phyloP scores from a whole-genome alignment of 2,888 invertebrate species.

The Oscheius sp. region DNA sequence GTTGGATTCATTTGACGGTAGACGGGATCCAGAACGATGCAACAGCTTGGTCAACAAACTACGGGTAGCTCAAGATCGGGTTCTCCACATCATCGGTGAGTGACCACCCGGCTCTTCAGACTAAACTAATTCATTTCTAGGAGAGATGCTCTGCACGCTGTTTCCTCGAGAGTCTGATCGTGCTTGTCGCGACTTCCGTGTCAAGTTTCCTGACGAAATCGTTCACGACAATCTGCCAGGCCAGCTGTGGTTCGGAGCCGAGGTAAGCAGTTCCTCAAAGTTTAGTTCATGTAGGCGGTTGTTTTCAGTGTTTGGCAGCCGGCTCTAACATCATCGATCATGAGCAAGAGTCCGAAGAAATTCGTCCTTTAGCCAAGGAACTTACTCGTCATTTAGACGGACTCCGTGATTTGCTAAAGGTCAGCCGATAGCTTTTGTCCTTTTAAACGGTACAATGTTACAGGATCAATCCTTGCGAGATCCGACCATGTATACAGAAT shows the following conservation, averaged over 20 bases:
- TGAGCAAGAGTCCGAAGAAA: conserved; percentile 92
- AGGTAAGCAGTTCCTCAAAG: conserved; percentile 78
- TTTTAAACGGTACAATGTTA: conserved; percentile 10
- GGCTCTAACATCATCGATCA: conserved; percentile 98
- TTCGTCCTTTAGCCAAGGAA: conserved; percentile 95
- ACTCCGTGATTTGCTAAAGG: conserved; percentile 88
- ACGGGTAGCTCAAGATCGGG: conserved; percentile 84
- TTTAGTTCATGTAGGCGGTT: background rate
- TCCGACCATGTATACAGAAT: conserved; percentile 75
- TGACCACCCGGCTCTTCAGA: background rate
- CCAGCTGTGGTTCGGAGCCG: conserved; percentile 99
- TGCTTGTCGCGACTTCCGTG: conserved; percentile 86
- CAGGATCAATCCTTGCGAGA: conserved; percentile 80
- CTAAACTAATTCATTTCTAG: conserved; percentile 54
- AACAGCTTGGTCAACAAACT: conserved; percentile 93
- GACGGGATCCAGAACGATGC: conserved; percentile 94
- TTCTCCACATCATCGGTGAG: conserved; percentile 72
- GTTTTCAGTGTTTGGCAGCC: conserved; percentile 90
- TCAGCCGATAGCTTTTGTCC: conserved; percentile 78
- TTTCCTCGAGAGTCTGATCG: conserved; percentile 72
- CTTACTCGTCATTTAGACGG: conserved; percentile 95
- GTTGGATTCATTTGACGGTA: conserved; percentile 98
- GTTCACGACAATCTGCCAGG: conserved; percentile 97
- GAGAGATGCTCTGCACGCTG: conserved; percentile 70
- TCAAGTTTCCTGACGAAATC: conserved; percentile 98